A percentile compares a stretch with the other conserved stretches of the same genome.
phyloP scores from a whole-genome alignment of 2,113 vertebrate genomes.

The Sakesphorus luctuosus region DNA sequence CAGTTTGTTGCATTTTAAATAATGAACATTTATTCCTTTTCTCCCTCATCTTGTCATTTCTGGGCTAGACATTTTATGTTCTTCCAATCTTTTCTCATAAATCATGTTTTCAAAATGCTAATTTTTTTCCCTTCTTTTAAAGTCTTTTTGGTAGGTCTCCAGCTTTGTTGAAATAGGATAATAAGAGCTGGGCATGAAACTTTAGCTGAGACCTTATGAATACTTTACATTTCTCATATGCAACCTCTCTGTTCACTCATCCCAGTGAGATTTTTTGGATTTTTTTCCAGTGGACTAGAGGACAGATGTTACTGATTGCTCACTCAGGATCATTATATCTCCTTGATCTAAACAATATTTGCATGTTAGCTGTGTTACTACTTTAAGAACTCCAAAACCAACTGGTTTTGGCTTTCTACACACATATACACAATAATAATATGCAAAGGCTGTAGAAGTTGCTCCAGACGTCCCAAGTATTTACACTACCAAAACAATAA shows the following conservation, averaged over 20 bases:
- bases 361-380: not conserved
- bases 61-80: not conserved
- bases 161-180: not conserved
- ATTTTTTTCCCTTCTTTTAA: not conserved
- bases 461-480: not conserved
- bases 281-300: not conserved
- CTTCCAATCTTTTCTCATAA: not conserved
- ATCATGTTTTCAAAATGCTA: not conserved
- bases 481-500: not conserved
- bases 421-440: not conserved
- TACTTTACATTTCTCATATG: not conserved
- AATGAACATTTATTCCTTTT: not conserved
- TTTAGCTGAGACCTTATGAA: not conserved
- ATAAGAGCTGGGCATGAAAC: not conserved
- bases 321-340: not conserved
- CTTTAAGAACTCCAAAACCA: not conserved
- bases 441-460: not conserved
- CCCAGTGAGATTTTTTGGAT: accelerated
- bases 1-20: not conserved
- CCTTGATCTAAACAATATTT: not conserved
- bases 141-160: too few relatives aligned
- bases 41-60: not conserved
- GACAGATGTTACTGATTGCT: not conserved
- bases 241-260: not conserved
- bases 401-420: not conserved